phyloP scores from a whole-genome alignment of 1,140 invertebrate species.

The Helicoverpa armigera region DNA sequence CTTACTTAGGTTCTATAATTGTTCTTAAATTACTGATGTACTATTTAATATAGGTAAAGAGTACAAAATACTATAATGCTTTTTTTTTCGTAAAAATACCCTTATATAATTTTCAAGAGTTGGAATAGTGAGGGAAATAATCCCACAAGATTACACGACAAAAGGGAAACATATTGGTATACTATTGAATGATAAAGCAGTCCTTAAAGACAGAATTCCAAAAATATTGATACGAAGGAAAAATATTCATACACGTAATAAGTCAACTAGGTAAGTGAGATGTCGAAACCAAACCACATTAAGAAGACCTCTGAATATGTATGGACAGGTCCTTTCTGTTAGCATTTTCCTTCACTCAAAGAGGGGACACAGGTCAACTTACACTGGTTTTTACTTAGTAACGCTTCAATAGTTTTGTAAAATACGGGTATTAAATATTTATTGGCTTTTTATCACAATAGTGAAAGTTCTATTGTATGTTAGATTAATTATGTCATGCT shows the following conservation, averaged over 20 bases:
- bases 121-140: no score
- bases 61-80: no score
- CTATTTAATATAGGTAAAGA: no score
- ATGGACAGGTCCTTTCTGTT: constrained; percentile 6
- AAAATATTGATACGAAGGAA: not conserved
- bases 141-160: no score
- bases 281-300: constrained; percentile 34
- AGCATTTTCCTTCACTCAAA: not conserved
- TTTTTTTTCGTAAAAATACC: no score
- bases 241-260: constrained; percentile 22
- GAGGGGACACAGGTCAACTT: constrained; percentile 7
- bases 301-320: constrained; percentile 27
- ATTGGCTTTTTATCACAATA: constrained; percentile 43
- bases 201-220: no score
- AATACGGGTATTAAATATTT: constrained; percentile 26
- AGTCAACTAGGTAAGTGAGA: constrained; percentile 12
- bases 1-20: not conserved
- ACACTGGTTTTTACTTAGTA: constrained; percentile 23
- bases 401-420: constrained; percentile 36
- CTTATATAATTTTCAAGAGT: no score
- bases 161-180: no score
- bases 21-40: not conserved
- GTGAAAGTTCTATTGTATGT: constrained; percentile 41
- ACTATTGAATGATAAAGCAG: no score
- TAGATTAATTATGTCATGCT: constrained; percentile 40